Evolutionary conservation across 2,888 invertebrate species (phyloP), one percentile per base, ranked within the genome.

Genomic region (Linyphia triangularis): DNA sequence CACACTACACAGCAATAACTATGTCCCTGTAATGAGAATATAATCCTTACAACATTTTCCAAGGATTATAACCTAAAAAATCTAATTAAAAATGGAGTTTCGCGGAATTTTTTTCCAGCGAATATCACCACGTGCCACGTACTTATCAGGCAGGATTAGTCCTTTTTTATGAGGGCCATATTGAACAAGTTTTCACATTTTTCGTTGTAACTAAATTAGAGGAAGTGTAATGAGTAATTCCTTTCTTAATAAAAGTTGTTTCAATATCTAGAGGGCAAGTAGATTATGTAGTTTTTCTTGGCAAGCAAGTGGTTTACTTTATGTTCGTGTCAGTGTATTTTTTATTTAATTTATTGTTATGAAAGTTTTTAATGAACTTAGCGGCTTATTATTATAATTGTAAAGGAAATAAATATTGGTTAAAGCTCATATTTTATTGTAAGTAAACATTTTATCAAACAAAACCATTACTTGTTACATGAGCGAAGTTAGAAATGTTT

Each of bases 31-130:
- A 78, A 78, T 78, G 43, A 65, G 78, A 78, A 78, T 22, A 26
- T 65, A 78, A 78, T 78, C 65, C 63, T 19, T 63, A 16, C 30
- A 78, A 63, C n/a, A 63, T 30, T 65, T 63, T 43, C 37, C 1
- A 6, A 4, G 43, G 61, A 78, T 78, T 78, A 78, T 51, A 1
- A 4, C 33, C 19, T 19, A 28, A 78, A 37, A 77, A 63, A 24
- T 16, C 24, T 63, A 63, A 77, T 77, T 70, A 61, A 77, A 72
- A 40, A 77, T 77, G 37, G 19, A 61, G 10, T 61, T 33, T 63
- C 28, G 33, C 24, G 9, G 19, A 13, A 13, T 0, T 61, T 40
- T 30, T 77, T 77, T 40, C 24, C 7, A 1, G 5, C 19, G 7
- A 16, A 51, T 51, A 51, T 51, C 51, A 51, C 13, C n/a, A 5